Conservation (phyloP, 2,888 invertebrate genomes). For the Chymomyza amoena region DNA sequence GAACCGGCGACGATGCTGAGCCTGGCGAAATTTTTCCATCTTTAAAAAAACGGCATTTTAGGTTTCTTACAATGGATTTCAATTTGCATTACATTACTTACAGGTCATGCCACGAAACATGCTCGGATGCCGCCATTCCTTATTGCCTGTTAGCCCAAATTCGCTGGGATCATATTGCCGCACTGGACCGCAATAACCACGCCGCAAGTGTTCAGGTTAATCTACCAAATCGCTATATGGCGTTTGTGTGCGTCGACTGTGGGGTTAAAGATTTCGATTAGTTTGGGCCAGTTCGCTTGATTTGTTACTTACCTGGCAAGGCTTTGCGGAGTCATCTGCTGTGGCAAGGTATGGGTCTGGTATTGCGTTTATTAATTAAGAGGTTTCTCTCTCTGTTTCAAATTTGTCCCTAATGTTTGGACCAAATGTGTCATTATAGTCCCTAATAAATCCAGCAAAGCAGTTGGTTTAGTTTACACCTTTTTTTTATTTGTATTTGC, state of each 20-base stretch:
- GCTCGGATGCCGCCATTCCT: conserved; percentile 49
- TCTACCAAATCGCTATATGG: conserved; percentile 24
- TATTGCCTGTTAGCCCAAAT: conserved; percentile 37
- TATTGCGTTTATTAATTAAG: too few relatives aligned
- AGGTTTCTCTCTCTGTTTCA: too few relatives aligned
- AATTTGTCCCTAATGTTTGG: too few relatives aligned
- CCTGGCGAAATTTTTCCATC: conserved; percentile 22
- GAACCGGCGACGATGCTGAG: conserved; percentile 14
- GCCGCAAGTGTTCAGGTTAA: conserved; percentile 44
- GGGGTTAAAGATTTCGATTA: too few relatives aligned
- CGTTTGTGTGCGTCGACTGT: not conserved
- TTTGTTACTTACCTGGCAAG: too few relatives aligned
- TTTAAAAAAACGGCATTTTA: conserved; percentile 1
- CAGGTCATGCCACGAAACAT: conserved; percentile 44
- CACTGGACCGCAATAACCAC: conserved; percentile 33
- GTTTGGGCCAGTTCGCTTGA: too few relatives aligned
- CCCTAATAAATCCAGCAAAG: too few relatives aligned
- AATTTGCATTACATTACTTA: conserved; percentile 21
- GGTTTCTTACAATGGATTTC: not conserved
- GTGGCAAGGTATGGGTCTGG: too few relatives aligned
- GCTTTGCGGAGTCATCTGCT: too few relatives aligned
- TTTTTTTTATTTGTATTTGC: too few relatives aligned
- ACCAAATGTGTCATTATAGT: too few relatives aligned
- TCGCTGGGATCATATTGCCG: conserved; percentile 41
- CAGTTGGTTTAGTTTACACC: too few relatives aligned